phyloP scores from a whole-genome alignment of 1,140 invertebrate genomes.

The Drosophila trapezifrons region DNA sequence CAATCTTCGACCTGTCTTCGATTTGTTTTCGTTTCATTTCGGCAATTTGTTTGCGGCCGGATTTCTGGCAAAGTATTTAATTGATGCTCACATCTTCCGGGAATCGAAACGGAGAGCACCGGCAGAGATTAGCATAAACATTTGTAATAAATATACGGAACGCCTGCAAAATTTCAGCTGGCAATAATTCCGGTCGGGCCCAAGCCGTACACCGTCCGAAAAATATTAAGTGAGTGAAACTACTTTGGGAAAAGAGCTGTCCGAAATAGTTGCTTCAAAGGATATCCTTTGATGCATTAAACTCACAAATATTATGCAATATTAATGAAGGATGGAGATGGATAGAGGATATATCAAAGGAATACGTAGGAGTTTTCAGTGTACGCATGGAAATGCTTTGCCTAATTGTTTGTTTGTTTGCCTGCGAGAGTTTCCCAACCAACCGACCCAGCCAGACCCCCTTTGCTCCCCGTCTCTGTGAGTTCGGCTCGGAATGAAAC shows the following conservation, averaged over 20 bases:
- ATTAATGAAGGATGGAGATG: neutral
- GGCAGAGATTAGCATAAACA: constrained; percentile 71
- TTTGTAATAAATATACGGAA: constrained; percentile 66
- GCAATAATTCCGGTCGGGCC: constrained; percentile 57
- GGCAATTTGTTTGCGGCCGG: constrained; percentile 54
- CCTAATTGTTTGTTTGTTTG: constrained; percentile 72
- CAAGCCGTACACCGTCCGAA: neutral
- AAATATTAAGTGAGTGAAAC: neutral
- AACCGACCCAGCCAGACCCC: neutral
- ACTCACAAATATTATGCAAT: neutral
- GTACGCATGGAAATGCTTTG: constrained; percentile 36
- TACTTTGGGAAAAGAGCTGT: neutral
- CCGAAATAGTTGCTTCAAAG: neutral
- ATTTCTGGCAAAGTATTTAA: constrained; percentile 61
- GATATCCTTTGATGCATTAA: too few relatives aligned
- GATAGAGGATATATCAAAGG: neutral
- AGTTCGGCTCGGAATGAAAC: constrained; percentile 60
- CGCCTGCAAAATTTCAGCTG: constrained; percentile 38
- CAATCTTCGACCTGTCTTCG: constrained; percentile 59
- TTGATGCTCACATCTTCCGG: constrained; percentile 61
- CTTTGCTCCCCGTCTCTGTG: constrained; percentile 11
- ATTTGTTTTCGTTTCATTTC: constrained; percentile 74
- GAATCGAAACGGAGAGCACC: constrained; percentile 46
- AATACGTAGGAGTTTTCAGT: neutral
- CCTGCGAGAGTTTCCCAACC: constrained; percentile 24